Percentiles rank a stretch among this genome's conserved stretches.
phyloP scores from a whole-genome alignment of 2,113 vertebrate genomes.

The Notarius lentiginosus region DNA sequence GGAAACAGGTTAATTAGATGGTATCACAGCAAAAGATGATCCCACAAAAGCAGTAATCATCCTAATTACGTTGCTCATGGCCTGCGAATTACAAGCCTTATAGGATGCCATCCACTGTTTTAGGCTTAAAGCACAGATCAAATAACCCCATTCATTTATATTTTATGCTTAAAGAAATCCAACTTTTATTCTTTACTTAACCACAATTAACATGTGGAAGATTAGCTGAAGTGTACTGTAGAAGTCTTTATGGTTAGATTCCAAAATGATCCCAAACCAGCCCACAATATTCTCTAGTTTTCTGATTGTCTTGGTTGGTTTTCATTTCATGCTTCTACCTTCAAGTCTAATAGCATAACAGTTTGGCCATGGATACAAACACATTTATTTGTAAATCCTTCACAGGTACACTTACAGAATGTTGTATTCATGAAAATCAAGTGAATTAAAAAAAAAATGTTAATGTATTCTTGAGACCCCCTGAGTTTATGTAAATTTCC shows the following conservation, averaged over 20 bases:
- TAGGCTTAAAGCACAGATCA: constrained; percentile 32
- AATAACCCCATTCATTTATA: background rate
- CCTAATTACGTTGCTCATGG: constrained; percentile 67
- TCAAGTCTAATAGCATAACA: background rate
- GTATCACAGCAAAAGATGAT: constrained; percentile 70
- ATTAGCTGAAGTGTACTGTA: background rate
- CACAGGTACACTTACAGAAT: background rate
- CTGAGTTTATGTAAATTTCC: too few relatives aligned
- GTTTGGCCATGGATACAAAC: background rate
- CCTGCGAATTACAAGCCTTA: constrained; percentile 60
- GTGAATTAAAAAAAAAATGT: too few relatives aligned
- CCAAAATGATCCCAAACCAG: background rate
- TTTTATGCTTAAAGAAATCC: background rate
- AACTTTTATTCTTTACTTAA: background rate
- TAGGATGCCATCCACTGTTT: constrained; percentile 50
- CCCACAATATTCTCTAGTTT: background rate
- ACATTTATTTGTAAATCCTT: background rate
- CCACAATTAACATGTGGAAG: background rate
- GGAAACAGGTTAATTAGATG: constrained; percentile 73
- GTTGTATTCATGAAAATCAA: background rate
- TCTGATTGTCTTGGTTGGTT: background rate
- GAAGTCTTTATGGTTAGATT: background rate
- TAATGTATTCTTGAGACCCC: too few relatives aligned
- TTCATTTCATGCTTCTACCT: background rate
- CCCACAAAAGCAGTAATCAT: constrained; percentile 64